Evolutionary conservation across 2,797 vertebrate genomes (phyloP).

Genomic region (Bradypodion pumilum): DNA sequence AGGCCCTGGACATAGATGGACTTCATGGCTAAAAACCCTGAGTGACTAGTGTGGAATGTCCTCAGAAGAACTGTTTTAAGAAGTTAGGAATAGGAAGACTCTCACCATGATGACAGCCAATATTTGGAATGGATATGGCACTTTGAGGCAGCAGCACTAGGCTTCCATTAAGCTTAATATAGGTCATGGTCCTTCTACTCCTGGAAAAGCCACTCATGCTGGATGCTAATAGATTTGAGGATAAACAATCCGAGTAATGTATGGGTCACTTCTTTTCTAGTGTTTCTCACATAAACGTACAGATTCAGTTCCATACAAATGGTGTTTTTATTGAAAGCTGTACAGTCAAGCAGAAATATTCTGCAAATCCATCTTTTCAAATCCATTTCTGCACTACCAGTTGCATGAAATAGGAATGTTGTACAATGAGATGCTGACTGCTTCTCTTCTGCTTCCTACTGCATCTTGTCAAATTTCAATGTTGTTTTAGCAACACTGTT

Average conservation of each 20-base stretch:
- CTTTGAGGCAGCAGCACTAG: conserved; percentile 36
- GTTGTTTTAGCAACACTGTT: not conserved
- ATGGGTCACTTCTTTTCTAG: conserved; percentile 57
- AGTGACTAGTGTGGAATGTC: too few relatives aligned
- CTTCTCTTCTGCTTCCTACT: not conserved
- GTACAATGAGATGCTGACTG: conserved; percentile 21
- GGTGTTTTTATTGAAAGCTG: conserved; percentile 44
- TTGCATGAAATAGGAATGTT: conserved; percentile 3
- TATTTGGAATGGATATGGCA: too few relatives aligned
- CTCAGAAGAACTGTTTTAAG: too few relatives aligned
- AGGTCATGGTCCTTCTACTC: conserved; percentile 38
- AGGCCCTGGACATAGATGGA: too few relatives aligned
- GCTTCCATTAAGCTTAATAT: conserved; percentile 49
- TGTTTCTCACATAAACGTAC: conserved; percentile 57
- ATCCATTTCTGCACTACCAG: conserved; percentile 26
- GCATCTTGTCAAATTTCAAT: not conserved
- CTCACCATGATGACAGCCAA: too few relatives aligned
- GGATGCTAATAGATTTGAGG: conserved; percentile 52
- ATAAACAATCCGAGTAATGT: conserved; percentile 48
- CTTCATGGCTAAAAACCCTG: too few relatives aligned
- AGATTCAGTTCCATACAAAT: conserved; percentile 64
- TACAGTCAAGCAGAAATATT: conserved; percentile 51
- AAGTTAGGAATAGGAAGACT: too few relatives aligned
- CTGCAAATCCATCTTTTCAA: conserved; percentile 51
- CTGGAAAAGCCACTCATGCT: not conserved